A percentile compares a stretch with the other conserved stretches of the same genome.
These are phyloP conservation scores for Delia radicum DNA, from an alignment of 1,140 invertebrate species.

Conservation along the genomic window DNA sequence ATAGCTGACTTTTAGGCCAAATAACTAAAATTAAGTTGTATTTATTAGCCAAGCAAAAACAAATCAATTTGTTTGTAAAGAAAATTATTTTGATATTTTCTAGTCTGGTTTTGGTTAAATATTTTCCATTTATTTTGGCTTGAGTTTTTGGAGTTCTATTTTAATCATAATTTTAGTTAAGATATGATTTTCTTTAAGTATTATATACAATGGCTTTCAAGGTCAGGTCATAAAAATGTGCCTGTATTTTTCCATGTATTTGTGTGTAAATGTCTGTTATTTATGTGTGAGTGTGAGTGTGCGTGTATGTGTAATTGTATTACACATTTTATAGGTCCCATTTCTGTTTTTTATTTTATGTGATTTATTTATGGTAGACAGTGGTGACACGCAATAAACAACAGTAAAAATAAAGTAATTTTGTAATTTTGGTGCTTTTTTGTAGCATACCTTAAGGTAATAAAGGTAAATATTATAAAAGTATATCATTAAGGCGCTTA, in stretches of 20 bases:
- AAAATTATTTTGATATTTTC: neutral
- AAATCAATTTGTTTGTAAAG: neutral
- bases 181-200: neutral
- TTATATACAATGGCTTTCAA: constrained; percentile 20
- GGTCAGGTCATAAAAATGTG: neutral
- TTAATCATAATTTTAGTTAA: neutral
- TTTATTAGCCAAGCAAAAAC: no score
- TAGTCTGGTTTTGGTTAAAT: neutral
- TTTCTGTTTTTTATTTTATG: neutral
- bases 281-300: neutral
- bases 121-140: no score
- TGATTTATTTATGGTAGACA: constrained; percentile 19
- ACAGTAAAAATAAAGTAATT: neutral
- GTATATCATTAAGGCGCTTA: neutral
- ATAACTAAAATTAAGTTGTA: neutral
- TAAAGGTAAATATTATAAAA: neutral
- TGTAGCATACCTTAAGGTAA: constrained; percentile 1
- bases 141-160: neutral
- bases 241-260: neutral
- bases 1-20: neutral
- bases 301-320: neutral
- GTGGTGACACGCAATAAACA: constrained; percentile 21
- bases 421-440: neutral
- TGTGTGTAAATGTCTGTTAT: neutral
- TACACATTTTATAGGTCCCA: neutral